These are phyloP conservation scores for Pongo pygmaeus DNA, from an alignment of 2,113 vertebrate species.

Conservation along the genomic window DNA sequence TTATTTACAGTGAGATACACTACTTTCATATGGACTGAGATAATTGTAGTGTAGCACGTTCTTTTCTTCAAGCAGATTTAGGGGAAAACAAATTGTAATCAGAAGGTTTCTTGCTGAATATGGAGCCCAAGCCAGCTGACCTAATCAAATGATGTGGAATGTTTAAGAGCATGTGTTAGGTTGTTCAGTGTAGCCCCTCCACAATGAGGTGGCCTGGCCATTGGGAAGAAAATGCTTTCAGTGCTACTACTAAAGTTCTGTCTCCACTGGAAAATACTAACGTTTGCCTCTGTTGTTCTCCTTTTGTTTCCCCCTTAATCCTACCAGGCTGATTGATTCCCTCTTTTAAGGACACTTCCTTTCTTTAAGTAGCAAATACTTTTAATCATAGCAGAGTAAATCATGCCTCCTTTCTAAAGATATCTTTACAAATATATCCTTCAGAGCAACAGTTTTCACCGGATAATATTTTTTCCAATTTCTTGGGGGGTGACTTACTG, in stretches of 20 bases:
- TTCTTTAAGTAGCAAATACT: slow-evolving; percentile 10
- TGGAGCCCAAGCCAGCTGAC: background rate
- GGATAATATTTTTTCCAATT: background rate
- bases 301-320: no score
- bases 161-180: background rate
- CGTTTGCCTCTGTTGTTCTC: background rate
- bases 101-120: background rate
- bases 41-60: background rate
- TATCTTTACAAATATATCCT: background rate
- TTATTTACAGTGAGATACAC: background rate
- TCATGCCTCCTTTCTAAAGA: background rate
- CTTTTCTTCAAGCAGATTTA: slow-evolving; percentile 14
- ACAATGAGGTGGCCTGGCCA: background rate
- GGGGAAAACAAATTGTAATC: background rate
- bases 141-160: background rate
- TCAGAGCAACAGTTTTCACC: background rate
- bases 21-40: background rate
- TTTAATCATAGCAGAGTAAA: background rate
- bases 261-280: background rate
- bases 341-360: background rate
- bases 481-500: background rate
- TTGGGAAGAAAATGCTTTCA: background rate
- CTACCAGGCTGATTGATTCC: background rate
- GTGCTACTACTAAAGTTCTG: background rate
- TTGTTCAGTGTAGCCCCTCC: background rate